A percentile compares a stretch with the other conserved stretches of the same genome.
These are phyloP conservation scores for Herpailurus yagouaroundi DNA, from an alignment of 2,113 vertebrate species.

Conservation along the genomic window DNA sequence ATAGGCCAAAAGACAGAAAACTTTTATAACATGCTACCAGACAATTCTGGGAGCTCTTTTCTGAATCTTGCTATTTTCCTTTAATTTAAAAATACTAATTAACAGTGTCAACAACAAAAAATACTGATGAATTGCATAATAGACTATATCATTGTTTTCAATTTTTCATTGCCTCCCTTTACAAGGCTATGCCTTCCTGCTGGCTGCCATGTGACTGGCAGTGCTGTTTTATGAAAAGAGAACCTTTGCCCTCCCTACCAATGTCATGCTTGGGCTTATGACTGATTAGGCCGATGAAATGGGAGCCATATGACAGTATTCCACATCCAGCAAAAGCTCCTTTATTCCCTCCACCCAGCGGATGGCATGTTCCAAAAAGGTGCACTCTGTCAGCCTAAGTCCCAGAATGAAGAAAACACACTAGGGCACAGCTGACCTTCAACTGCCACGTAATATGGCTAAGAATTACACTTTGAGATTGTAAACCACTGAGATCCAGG, in stretches of 20 bases:
- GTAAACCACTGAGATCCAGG: background rate
- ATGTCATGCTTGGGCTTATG: background rate
- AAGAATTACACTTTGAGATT: background rate
- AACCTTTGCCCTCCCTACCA: background rate
- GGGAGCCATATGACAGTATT: background rate
- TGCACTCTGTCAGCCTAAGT: background rate
- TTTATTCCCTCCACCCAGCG: background rate
- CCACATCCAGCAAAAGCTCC: background rate
- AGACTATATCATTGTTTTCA: background rate
- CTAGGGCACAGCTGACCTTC: background rate
- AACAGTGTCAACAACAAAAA: background rate
- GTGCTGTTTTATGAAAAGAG: background rate
- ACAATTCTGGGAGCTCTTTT: background rate
- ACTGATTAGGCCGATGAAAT: background rate
- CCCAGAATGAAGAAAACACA: background rate
- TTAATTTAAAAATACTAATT: conserved; percentile 38
- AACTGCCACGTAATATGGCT: accelerated
- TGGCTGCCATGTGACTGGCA: background rate
- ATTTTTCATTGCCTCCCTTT: background rate
- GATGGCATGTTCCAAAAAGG: background rate
- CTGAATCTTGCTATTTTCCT: background rate
- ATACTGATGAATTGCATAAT: background rate
- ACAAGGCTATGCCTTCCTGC: background rate
- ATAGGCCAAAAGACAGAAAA: background rate
- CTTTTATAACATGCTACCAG: background rate